Percentiles rank a stretch among this genome's conserved stretches.
Conservation (phyloP, 2,888 invertebrate species). For the Drosophila differens region DNA sequence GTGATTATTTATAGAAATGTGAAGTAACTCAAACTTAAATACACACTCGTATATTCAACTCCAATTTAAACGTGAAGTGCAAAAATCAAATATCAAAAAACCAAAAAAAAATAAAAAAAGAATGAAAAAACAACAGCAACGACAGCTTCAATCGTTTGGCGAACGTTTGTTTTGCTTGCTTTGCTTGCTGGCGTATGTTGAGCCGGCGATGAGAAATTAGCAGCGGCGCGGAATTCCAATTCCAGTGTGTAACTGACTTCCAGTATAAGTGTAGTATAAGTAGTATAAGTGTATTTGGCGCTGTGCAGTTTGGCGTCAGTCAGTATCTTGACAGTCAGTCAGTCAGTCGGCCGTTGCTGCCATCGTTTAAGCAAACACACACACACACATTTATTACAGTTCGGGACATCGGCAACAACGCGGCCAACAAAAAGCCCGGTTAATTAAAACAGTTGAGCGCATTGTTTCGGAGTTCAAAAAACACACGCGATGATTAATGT, state of each 20-base stretch:
- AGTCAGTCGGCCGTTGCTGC: constrained; percentile 23
- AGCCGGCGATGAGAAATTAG: constrained; percentile 1
- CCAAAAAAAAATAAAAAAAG: background rate
- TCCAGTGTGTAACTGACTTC: constrained; percentile 12
- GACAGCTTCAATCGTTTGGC: background rate
- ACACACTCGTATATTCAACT: constrained; percentile 8
- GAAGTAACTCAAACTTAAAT: constrained; percentile 19
- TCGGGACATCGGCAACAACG: background rate
- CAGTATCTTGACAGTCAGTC: constrained; percentile 66
- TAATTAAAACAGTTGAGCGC: constrained; percentile 46
- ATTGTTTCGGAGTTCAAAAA: constrained; percentile 36
- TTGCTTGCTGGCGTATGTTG: background rate
- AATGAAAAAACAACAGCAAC: background rate
- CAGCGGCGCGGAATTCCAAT: constrained; percentile 33
- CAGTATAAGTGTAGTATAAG: background rate
- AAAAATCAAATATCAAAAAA: constrained; percentile 11
- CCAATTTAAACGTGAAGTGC: constrained; percentile 24
- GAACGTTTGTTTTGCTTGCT: background rate
- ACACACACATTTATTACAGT: background rate
- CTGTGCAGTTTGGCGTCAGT: constrained; percentile 34
- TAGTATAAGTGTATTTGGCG: constrained; percentile 43
- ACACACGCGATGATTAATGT: constrained; percentile 29
- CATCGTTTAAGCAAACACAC: constrained; percentile 25
- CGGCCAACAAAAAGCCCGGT: constrained; percentile 10
- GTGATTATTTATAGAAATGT: constrained; percentile 22